Percentiles rank a stretch among this genome's conserved stretches.
Evolutionary conservation across 2,797 vertebrate species (phyloP).

Genomic region (Enteromius paludinosus): DNA sequence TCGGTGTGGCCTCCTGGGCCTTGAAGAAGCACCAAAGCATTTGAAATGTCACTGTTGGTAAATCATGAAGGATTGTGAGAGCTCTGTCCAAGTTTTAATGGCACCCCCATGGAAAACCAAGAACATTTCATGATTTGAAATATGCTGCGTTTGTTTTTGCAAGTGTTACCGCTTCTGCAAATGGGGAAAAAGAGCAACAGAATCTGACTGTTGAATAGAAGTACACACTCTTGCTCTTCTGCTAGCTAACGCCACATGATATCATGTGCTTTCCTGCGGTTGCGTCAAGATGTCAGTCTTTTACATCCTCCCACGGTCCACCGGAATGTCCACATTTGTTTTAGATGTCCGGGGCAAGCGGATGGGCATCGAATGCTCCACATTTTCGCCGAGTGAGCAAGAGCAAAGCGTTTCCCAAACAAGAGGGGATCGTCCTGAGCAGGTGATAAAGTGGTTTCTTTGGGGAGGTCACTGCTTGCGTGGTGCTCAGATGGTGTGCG

Average conservation of each 20-base stretch:
- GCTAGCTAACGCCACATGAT: neutral
- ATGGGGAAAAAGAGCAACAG: neutral
- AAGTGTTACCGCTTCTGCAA: conserved; percentile 22
- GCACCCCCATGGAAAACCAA: neutral
- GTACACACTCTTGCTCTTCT: neutral
- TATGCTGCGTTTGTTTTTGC: neutral
- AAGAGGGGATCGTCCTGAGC: conserved; percentile 74
- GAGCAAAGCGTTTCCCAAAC: conserved; percentile 75
- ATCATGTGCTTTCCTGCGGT: conserved; percentile 32
- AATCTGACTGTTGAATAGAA: neutral
- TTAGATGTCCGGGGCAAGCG: conserved; percentile 61
- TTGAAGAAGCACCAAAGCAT: conserved; percentile 34
- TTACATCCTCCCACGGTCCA: conserved; percentile 31
- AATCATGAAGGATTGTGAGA: conserved; percentile 38
- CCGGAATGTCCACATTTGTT: conserved; percentile 63
- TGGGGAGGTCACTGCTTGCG: conserved; percentile 57
- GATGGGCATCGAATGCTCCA: conserved; percentile 60
- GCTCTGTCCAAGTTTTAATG: conserved; percentile 6
- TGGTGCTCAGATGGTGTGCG: conserved; percentile 68
- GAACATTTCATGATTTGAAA: conserved; percentile 11
- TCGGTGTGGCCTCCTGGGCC: conserved; percentile 35
- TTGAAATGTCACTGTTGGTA: conserved; percentile 34
- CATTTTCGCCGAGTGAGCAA: conserved; percentile 62
- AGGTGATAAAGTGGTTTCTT: conserved; percentile 75
- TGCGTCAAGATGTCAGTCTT: conserved; percentile 22